Conservation (phyloP, 2,797 vertebrate genomes). For the Selene dorsalis region DNA sequence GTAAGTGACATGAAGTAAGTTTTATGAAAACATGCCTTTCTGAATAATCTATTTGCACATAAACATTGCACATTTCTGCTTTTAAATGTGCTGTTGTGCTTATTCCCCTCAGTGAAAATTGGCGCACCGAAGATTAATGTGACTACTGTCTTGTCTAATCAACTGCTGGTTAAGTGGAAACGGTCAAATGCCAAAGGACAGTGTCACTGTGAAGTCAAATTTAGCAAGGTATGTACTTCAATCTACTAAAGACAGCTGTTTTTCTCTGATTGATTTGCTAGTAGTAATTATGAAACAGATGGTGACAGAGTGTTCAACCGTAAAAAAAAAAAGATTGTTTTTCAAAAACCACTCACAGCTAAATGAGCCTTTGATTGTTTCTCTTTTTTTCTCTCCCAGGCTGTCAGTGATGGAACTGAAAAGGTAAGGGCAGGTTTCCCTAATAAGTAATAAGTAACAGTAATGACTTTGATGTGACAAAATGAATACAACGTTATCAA, state of each 20-base stretch:
- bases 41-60: neutral
- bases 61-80: neutral
- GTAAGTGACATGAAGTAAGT: conserved; percentile 58
- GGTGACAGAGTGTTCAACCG: too few species aligned
- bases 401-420: neutral
- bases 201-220: conserved; percentile 69
- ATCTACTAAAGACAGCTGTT: neutral
- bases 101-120: conserved; percentile 63
- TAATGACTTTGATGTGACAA: neutral
- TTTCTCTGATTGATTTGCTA: neutral
- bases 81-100: conserved; percentile 11
- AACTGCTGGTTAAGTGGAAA: conserved; percentile 43
- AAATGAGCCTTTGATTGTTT: neutral
- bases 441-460: neutral
- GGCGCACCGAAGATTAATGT: conserved; percentile 7
- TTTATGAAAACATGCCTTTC: neutral
- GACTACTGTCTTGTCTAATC: neutral
- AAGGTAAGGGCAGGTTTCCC: conserved; percentile 16
- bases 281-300: neutral
- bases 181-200: accelerated
- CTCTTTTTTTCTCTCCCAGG: conserved; percentile 32
- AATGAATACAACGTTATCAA: neutral
- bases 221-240: conserved; percentile 59
- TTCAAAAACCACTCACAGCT: neutral
- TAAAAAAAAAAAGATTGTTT: too few species aligned